phyloP scores from a whole-genome alignment of 2,888 invertebrate genomes.

The Pristionchus exspectatus region DNA sequence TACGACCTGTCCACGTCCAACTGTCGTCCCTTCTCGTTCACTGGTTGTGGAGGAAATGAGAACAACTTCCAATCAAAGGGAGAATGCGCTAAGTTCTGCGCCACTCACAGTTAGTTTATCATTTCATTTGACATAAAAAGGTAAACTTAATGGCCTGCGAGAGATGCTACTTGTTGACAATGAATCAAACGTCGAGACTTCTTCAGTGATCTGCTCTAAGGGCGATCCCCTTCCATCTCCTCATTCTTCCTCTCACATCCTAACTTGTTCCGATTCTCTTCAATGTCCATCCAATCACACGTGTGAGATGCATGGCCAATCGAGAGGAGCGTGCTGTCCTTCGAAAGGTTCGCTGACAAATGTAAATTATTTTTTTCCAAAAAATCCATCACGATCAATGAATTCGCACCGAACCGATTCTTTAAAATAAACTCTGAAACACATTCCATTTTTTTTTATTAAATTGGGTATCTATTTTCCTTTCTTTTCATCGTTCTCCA shows the following conservation, averaged over 20 bases:
- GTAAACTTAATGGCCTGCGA: no score
- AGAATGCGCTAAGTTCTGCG: slow-evolving; percentile 70
- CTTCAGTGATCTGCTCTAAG: slow-evolving; percentile 42
- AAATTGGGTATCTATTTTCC: no score
- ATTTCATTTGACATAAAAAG: no score
- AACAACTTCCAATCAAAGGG: slow-evolving; percentile 82
- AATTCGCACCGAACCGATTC: no score
- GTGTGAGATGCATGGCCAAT: slow-evolving; percentile 34
- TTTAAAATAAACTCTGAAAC: not conserved
- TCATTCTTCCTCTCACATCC: slow-evolving; percentile 29
- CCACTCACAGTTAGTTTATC: slow-evolving; percentile 61
- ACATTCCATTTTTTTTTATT: not conserved
- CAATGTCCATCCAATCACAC: slow-evolving; percentile 51
- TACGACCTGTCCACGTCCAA: slow-evolving; percentile 67
- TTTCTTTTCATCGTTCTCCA: no score
- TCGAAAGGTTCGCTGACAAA: not conserved
- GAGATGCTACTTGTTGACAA: no score
- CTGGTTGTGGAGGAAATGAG: slow-evolving; percentile 85
- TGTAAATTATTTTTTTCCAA: not conserved
- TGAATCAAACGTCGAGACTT: no score
- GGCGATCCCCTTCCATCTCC: slow-evolving; percentile 46
- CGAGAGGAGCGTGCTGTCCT: slow-evolving; percentile 52
- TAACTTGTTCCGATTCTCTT: not conserved
- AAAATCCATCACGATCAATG: no score
- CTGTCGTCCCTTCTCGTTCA: slow-evolving; percentile 66